These are phyloP conservation scores for Panagrolaimus sp. DNA, from an alignment of 1,140 invertebrate genomes.

Conservation along the genomic window DNA sequence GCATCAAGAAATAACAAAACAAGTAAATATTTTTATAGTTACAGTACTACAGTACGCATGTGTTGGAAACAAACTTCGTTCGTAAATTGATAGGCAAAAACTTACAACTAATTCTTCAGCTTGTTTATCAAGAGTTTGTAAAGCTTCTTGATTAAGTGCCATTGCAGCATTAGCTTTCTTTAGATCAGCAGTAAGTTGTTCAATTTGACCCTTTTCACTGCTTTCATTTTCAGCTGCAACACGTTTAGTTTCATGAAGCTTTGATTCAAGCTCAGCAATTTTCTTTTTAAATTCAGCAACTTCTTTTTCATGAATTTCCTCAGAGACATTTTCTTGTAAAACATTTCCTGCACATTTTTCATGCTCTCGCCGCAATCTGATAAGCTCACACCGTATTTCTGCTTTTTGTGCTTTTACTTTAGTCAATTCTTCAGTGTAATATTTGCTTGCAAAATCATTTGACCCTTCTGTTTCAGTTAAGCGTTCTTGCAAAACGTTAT, in stretches of 20 bases:
- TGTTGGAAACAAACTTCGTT: no score
- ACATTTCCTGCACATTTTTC: background rate
- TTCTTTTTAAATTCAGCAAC: background rate
- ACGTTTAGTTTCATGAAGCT: background rate
- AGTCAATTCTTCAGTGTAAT: background rate
- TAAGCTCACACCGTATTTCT: background rate
- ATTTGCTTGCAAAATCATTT: background rate
- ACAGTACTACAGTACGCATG: no score
- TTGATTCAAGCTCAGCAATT: background rate
- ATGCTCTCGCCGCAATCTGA: conserved; percentile 2
- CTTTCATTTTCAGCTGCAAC: background rate
- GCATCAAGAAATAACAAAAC: no score
- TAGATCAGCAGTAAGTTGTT: conserved; percentile 10
- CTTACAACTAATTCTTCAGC: background rate
- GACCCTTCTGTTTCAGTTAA: background rate
- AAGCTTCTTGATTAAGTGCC: background rate
- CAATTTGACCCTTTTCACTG: background rate
- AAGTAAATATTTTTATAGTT: no score
- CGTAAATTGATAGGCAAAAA: no score
- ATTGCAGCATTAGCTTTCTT: background rate
- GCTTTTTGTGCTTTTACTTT: background rate
- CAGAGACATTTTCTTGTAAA: background rate
- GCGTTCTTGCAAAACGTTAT: background rate
- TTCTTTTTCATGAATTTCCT: conserved; percentile 1
- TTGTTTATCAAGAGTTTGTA: background rate